Percentiles rank a stretch among this genome's conserved stretches.
Evolutionary conservation across 2,797 vertebrate species (phyloP).

Genomic region (Hybognathus amarus): DNA sequence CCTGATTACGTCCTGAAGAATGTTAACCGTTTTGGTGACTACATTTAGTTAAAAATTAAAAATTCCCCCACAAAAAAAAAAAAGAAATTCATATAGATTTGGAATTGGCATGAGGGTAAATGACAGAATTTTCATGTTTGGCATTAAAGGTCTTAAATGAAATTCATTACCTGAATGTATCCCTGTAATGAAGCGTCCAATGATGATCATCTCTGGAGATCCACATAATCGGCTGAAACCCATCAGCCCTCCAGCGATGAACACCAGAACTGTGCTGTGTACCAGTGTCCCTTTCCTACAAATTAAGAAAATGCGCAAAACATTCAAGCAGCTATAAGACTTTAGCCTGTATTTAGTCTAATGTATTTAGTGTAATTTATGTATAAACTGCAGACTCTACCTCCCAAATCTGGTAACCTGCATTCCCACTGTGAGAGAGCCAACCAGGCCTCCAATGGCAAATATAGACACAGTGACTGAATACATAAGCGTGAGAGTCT

Average conservation of each 20-base stretch:
- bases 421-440: constrained; percentile 81
- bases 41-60: background rate
- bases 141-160: background rate
- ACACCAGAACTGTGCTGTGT: constrained; percentile 80
- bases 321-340: background rate
- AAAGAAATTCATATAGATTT: background rate
- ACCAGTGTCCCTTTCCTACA: constrained; percentile 85
- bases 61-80: background rate
- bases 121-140: background rate
- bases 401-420: constrained; percentile 86
- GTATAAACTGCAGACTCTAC: constrained; percentile 65
- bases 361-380: background rate
- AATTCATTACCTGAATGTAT: constrained; percentile 84
- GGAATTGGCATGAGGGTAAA: background rate
- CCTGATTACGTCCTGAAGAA: background rate
- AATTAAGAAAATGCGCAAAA: background rate
- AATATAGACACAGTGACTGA: constrained; percentile 89
- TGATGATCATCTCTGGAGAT: constrained; percentile 84
- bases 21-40: background rate
- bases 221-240: constrained; percentile 80
- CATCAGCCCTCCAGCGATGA: constrained; percentile 82
- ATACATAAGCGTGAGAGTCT: constrained; percentile 80
- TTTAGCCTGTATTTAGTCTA: background rate
- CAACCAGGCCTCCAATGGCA: constrained; percentile 85
- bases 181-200: constrained; percentile 85